A percentile compares a stretch with the other conserved stretches of the same genome.
These are phyloP conservation scores for Drosophila murphyi DNA, from an alignment of 1,140 invertebrate genomes.

Conservation along the genomic window DNA sequence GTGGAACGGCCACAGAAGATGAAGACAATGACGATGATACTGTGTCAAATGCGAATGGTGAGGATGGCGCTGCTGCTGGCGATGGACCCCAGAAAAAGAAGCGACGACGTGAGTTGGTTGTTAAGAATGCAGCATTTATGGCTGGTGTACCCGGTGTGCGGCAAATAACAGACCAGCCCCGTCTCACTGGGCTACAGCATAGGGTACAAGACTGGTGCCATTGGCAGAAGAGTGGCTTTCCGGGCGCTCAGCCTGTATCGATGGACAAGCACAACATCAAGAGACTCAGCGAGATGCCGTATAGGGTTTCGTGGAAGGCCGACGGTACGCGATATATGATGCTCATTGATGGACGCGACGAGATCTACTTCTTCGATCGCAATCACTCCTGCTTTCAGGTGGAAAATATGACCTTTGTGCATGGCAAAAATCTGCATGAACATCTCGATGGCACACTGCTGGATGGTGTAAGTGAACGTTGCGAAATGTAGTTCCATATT, in stretches of 20 bases:
- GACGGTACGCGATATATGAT: conserved; percentile 99
- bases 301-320: conserved; percentile 99
- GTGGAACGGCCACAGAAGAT: conserved; percentile 29
- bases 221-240: conserved; percentile 93
- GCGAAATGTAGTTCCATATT: background rate
- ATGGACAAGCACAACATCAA: conserved; percentile 95
- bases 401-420: conserved; percentile 91
- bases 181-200: conserved; percentile 89
- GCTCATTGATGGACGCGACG: conserved; percentile 93
- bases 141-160: conserved; percentile 91
- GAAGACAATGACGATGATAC: conserved; percentile 49
- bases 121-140: conserved; percentile 91
- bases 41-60: conserved; percentile 47
- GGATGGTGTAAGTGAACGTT: conserved; percentile 88
- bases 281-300: conserved; percentile 91
- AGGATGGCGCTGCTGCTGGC: conserved; percentile 61
- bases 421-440: conserved; percentile 89
- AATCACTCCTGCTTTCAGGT: conserved; percentile 98
- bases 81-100: conserved; percentile 55
- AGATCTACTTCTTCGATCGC: conserved; percentile 97
- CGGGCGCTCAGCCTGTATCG: conserved; percentile 98
- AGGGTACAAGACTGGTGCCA: conserved; percentile 93
- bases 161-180: conserved; percentile 84
- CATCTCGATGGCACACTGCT: conserved; percentile 94
- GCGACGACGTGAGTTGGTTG: conserved; percentile 79